Percentiles rank a stretch among this genome's conserved stretches.
phyloP scores from a whole-genome alignment of 2,113 vertebrate species.

The Lasiurus cinereus region DNA sequence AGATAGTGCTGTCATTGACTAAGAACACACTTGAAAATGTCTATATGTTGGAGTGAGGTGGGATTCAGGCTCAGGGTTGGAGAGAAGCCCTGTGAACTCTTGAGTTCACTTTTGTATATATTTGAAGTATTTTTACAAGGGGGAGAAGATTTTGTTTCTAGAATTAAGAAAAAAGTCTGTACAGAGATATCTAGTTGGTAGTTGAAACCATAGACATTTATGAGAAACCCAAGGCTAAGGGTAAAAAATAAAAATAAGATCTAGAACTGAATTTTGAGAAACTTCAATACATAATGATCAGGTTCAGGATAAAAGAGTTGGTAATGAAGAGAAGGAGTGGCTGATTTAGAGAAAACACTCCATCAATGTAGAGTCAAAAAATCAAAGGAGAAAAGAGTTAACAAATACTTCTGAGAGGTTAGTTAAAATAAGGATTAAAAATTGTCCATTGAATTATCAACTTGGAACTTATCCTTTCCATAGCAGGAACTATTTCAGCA shows the following conservation, averaged over 20 bases:
- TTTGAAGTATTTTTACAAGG: not conserved
- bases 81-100: not conserved
- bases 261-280: not conserved
- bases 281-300: not conserved
- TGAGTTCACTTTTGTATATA: not conserved
- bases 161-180: not conserved
- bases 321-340: not conserved
- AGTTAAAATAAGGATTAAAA: not conserved
- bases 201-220: not conserved
- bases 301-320: not conserved
- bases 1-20: not conserved
- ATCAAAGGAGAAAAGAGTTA: not conserved
- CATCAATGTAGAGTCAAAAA: not conserved
- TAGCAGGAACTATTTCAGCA: not conserved
- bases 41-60: not conserved
- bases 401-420: not conserved
- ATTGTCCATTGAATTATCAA: too few species aligned
- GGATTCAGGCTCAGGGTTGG: not conserved
- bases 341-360: not conserved
- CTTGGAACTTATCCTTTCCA: too few species aligned
- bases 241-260: not conserved
- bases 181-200: not conserved
- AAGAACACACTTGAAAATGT: not conserved
- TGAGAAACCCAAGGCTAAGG: not conserved
- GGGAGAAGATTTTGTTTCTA: not conserved